phyloP scores from a whole-genome alignment of 2,113 vertebrate species.

The Romanogobio albipinnatus region DNA sequence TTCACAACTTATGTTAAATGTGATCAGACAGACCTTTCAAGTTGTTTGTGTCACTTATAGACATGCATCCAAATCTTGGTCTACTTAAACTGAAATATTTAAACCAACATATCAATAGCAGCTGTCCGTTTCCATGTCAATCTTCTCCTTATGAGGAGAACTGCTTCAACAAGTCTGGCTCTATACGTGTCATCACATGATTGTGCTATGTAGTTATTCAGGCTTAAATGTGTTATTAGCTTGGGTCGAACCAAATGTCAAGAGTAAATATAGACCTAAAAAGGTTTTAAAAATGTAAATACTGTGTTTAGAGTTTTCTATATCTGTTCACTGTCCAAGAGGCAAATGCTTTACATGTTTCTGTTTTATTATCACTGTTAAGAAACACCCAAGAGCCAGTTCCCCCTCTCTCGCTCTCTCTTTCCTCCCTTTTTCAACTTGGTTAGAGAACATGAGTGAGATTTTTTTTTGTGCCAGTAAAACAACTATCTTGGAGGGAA shows the following conservation, averaged over 20 bases:
- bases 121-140: slow-evolving; percentile 25
- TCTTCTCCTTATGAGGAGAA: neutral
- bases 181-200: slow-evolving; percentile 42
- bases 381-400: neutral
- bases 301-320: slow-evolving; percentile 11
- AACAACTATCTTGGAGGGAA: slow-evolving; percentile 17
- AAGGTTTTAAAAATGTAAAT: neutral
- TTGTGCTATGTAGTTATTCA: slow-evolving; percentile 40
- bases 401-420: neutral
- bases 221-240: slow-evolving; percentile 39
- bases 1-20: neutral
- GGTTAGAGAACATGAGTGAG: slow-evolving; percentile 25
- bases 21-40: neutral
- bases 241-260: slow-evolving; percentile 10
- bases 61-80: neutral
- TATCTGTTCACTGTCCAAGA: slow-evolving; percentile 10
- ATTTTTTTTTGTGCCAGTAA: slow-evolving; percentile 42
- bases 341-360: slow-evolving; percentile 32
- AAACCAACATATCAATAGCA: neutral
- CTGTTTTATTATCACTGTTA: slow-evolving; percentile 1
- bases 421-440: neutral
- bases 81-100: neutral
- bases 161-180: neutral
- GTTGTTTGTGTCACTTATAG: neutral
- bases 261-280: slow-evolving; percentile 15